Conservation (phyloP, 2,888 invertebrate genomes). For the Sphinx pinastri region DNA sequence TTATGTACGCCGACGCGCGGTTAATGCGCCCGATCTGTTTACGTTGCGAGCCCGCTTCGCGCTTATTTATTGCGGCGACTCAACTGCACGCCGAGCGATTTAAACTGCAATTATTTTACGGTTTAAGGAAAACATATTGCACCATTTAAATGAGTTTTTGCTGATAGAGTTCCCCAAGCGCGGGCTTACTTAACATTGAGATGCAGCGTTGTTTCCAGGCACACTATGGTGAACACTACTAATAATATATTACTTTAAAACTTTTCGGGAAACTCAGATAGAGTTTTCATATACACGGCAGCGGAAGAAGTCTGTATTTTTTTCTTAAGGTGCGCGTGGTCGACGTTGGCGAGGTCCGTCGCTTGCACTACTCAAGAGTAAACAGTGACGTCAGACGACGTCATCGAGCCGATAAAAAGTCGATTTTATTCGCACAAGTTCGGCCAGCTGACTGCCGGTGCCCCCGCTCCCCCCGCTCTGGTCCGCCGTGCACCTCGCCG, state of each 20-base stretch:
- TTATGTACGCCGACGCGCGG: constrained; percentile 83
- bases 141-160: constrained; percentile 66
- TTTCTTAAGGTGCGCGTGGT: neutral
- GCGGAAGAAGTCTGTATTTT: neutral
- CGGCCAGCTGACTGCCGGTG: constrained; percentile 81
- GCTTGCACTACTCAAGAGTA: constrained; percentile 72
- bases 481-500: constrained; percentile 56
- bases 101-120: constrained; percentile 82
- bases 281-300: neutral
- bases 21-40: constrained; percentile 84
- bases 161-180: constrained; percentile 25
- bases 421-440: constrained; percentile 83
- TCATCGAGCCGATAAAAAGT: constrained; percentile 83
- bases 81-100: constrained; percentile 75
- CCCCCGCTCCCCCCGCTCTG: constrained; percentile 56
- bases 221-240: neutral
- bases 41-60: constrained; percentile 68
- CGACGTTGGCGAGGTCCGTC: constrained; percentile 36
- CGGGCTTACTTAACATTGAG: neutral
- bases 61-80: constrained; percentile 80
- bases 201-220: neutral
- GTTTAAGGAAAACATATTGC: constrained; percentile 76
- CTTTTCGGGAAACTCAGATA: neutral
- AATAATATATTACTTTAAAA: neutral
- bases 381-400: constrained; percentile 84